Evolutionary conservation across 2,797 vertebrate genomes (phyloP).

Genomic region (Chaenodraco wilsoni): DNA sequence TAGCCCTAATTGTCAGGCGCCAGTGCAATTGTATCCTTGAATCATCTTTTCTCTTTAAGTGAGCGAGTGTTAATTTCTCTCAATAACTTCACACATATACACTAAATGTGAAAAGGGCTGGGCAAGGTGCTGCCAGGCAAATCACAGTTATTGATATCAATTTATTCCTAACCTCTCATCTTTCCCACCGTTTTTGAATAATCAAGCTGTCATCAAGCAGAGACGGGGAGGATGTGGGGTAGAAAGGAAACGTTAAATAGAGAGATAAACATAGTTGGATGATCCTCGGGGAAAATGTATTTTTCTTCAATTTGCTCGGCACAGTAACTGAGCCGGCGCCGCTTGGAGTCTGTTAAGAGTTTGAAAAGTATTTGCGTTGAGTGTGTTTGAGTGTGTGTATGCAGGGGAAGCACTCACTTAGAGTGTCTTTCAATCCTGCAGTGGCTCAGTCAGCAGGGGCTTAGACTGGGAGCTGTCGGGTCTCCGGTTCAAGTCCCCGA

Average conservation of each 20-base stretch:
- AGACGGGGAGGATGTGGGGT: slow-evolving; percentile 33
- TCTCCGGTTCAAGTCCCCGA: too few relatives aligned
- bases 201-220: slow-evolving; percentile 81
- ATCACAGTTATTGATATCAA: slow-evolving; percentile 82
- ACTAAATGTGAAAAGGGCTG: slow-evolving; percentile 72
- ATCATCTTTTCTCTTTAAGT: slow-evolving; percentile 49
- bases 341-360: slow-evolving; percentile 56
- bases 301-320: slow-evolving; percentile 63
- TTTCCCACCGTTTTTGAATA: slow-evolving; percentile 76
- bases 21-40: slow-evolving; percentile 35
- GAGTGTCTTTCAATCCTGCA: not conserved
- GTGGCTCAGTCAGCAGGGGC: too few relatives aligned
- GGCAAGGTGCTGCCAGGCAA: slow-evolving; percentile 71
- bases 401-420: slow-evolving; percentile 25
- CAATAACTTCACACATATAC: slow-evolving; percentile 71
- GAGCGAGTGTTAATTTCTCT: slow-evolving; percentile 53
- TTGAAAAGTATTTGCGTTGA: slow-evolving; percentile 25
- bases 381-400: slow-evolving; percentile 9
- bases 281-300: slow-evolving; percentile 65
- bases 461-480: too few relatives aligned
- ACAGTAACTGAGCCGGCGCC: slow-evolving; percentile 55
- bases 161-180: slow-evolving; percentile 77
- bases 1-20: slow-evolving; percentile 54
- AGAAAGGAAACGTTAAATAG: slow-evolving; percentile 30
- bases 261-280: slow-evolving; percentile 53